Percentiles rank a stretch among this genome's conserved stretches.
Evolutionary conservation across 2,797 vertebrate genomes (phyloP).

Genomic region (Tachyglossus aculeatus): DNA sequence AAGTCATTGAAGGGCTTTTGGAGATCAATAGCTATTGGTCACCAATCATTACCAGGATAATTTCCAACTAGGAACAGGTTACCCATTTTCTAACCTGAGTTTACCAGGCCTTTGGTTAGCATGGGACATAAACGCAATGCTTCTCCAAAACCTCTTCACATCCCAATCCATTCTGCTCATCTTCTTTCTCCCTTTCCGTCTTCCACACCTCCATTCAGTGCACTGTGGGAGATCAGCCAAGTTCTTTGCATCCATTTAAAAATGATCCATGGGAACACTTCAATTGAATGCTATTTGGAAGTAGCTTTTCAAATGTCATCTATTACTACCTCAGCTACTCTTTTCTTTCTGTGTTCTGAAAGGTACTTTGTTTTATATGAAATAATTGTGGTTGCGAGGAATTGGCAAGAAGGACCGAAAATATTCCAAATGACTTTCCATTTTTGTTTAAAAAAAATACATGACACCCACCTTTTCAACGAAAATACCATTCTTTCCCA

Average conservation of each 20-base stretch:
- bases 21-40: not conserved
- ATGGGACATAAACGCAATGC: no score
- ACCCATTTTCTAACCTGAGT: no score
- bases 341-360: constrained; percentile 24
- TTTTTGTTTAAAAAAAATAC: no score
- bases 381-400: constrained; percentile 28
- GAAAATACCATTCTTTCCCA: no score
- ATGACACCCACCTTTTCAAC: no score
- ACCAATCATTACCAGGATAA: not conserved
- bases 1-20: not conserved
- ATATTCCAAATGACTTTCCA: not conserved
- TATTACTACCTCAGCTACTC: constrained; percentile 31
- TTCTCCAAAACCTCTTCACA: no score
- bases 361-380: constrained; percentile 16
- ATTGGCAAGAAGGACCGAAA: constrained; percentile 35
- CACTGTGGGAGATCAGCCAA: not conserved
- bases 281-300: constrained; percentile 2
- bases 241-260: not conserved
- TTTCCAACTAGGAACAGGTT: not conserved
- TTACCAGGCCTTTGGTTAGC: no score
- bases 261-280: constrained; percentile 2
- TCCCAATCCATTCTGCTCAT: no score
- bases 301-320: constrained; percentile 38
- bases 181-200: not conserved
- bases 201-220: not conserved